Conservation (phyloP, 2,888 invertebrate genomes). For the Drosophila atroscutellata region DNA sequence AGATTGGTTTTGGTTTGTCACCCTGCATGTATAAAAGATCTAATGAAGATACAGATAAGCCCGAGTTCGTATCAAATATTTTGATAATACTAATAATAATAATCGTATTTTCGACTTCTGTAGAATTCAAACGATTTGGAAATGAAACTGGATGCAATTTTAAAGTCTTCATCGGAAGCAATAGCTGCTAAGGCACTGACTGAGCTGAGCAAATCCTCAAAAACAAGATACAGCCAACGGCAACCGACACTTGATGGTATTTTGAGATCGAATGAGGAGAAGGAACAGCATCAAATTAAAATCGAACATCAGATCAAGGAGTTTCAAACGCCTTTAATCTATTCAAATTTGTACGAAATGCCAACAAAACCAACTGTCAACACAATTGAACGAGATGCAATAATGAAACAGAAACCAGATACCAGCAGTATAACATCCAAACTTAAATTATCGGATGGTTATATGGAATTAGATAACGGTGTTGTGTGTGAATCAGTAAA, state of each 20-base stretch:
- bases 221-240: slow-evolving; percentile 63
- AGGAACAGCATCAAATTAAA: slow-evolving; percentile 40
- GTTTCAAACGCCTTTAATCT: slow-evolving; percentile 30
- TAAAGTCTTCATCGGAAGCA: slow-evolving; percentile 83
- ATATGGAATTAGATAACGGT: slow-evolving; percentile 34
- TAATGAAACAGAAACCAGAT: slow-evolving; percentile 30
- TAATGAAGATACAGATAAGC: background rate
- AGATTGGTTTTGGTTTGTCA: background rate
- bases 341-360: slow-evolving; percentile 51
- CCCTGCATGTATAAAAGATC: background rate
- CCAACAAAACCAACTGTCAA: slow-evolving; percentile 28
- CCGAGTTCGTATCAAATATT: background rate
- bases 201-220: slow-evolving; percentile 83
- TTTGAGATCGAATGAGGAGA: slow-evolving; percentile 43
- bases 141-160: slow-evolving; percentile 69
- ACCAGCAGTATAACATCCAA: slow-evolving; percentile 27
- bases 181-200: slow-evolving; percentile 85
- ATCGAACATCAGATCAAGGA: slow-evolving; percentile 41
- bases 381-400: slow-evolving; percentile 36
- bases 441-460: slow-evolving; percentile 23
- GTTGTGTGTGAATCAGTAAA: slow-evolving; percentile 25
- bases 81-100: background rate
- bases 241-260: slow-evolving; percentile 34
- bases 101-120: slow-evolving; percentile 3
- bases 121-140: slow-evolving; percentile 63